Conservation (phyloP, 2,888 invertebrate species). For the Pristionchus arcanus region DNA sequence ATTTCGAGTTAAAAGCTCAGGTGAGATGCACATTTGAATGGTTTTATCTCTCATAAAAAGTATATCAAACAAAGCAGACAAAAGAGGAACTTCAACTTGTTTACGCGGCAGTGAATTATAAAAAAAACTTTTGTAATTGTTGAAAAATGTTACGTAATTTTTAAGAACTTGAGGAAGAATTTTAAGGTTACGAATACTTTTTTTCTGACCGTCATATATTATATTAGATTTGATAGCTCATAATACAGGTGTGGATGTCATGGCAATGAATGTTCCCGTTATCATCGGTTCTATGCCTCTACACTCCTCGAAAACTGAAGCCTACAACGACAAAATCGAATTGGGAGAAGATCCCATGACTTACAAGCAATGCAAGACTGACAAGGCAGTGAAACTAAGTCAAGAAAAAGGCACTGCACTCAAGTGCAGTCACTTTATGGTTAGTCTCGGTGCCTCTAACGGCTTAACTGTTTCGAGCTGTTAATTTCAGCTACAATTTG, state of each 20-base stretch:
- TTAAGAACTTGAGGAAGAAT: too few relatives aligned
- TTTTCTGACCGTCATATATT: too few relatives aligned
- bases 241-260: constrained; percentile 69
- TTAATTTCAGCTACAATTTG: constrained; percentile 65
- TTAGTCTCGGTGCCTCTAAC: not conserved
- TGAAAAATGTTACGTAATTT: too few relatives aligned
- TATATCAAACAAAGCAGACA: too few relatives aligned
- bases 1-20: constrained; percentile 48
- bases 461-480: too few relatives aligned
- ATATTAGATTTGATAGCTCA: too few relatives aligned
- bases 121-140: too few relatives aligned
- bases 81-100: too few relatives aligned
- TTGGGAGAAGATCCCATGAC: constrained; percentile 32
- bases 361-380: constrained; percentile 61
- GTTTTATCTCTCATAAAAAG: too few relatives aligned
- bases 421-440: constrained; percentile 67
- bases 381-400: constrained; percentile 63
- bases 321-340: constrained; percentile 45
- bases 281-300: constrained; percentile 70
- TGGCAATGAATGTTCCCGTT: constrained; percentile 72
- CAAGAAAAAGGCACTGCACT: constrained; percentile 62
- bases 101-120: too few relatives aligned
- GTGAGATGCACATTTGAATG: not conserved
- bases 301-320: constrained; percentile 53
- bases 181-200: too few relatives aligned